These are phyloP conservation scores for Cyanoderma ruficeps DNA, from an alignment of 2,113 vertebrate species.

Conservation along the genomic window DNA sequence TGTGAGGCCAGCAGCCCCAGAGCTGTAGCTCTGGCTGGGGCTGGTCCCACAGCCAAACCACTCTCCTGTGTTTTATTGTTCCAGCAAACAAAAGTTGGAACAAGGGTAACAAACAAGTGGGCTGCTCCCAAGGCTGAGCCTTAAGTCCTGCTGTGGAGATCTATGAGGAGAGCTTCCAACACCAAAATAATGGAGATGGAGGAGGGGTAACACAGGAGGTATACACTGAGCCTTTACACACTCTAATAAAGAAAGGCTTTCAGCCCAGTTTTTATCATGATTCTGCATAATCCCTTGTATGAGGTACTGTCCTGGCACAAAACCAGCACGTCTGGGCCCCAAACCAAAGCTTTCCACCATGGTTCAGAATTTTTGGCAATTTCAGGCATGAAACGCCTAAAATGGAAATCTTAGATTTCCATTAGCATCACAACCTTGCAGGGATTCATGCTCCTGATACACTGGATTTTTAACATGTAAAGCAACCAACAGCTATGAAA, in stretches of 20 bases:
- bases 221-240: not conserved
- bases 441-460: not conserved
- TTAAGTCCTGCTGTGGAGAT: not conserved
- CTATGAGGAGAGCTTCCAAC: not conserved
- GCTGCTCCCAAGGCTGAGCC: not conserved
- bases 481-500: not conserved
- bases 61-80: slow-evolving; percentile 30
- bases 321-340: not conserved
- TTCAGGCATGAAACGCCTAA: not conserved
- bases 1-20: not conserved
- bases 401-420: not conserved
- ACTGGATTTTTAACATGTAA: not conserved
- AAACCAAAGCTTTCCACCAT: not conserved
- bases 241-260: not conserved
- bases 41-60: not conserved
- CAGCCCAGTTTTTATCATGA: not conserved
- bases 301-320: not conserved
- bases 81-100: slow-evolving; percentile 62
- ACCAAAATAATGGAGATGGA: not conserved
- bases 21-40: not conserved
- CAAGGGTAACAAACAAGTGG: slow-evolving; percentile 10
- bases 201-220: not conserved
- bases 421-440: not conserved
- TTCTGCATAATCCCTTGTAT: not conserved
- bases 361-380: not conserved